Base-by-base conservation (phyloP, 2,888 invertebrate species). In the Malthinus seriepunctatus region DNA sequence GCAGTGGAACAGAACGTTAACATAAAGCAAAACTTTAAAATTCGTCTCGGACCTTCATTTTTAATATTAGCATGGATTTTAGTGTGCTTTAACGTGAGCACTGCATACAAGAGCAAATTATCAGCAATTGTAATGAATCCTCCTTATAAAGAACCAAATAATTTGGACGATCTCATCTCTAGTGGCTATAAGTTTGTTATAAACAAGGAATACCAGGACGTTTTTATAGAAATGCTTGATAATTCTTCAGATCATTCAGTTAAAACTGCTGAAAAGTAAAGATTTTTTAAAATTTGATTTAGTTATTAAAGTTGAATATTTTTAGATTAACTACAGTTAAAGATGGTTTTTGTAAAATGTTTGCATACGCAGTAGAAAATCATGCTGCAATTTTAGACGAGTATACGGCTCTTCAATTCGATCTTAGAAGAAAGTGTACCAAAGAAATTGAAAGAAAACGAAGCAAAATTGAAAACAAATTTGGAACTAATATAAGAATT, bases 321-420 rank as follows among this genome's bases (percentile, higher is more conserved):
- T 42, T 5, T 23, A 42, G 39, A 15, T 6, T 15, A 3, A 42
- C 39, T n/a, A 15, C n/a, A n/a, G 1, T 23, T 15, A n/a, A 5
- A 48, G n/a, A 52, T n/a, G 51, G 48, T 11, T 49, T 59, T 11
- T 63, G 63, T 8, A 53, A 63, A n/a, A 61, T 53, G 32, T 62
- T 63, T 32, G n/a, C 54, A 3, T 42, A 56, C 15, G 59, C 58
- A 7, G 32, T 62, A 4, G 50, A 54, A 12, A 47, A 51, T 10
- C 53, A 46, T 4, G 51, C 51, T 8, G 63, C 63, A 2, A 62
- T 62, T 39, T 54, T 63, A 31, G 63, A 59, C 39, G 63, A 63
- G 51, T 32, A 52, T 7, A 56, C 61, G 3, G 53, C 63, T 9
- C 46, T 63, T n/a, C 63, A 63, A 39, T 63, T 45, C 15, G 63